Evolutionary conservation across 2,113 vertebrate genomes (phyloP), one percentile per base, ranked within the genome.

Genomic region (Octodon degus): DNA sequence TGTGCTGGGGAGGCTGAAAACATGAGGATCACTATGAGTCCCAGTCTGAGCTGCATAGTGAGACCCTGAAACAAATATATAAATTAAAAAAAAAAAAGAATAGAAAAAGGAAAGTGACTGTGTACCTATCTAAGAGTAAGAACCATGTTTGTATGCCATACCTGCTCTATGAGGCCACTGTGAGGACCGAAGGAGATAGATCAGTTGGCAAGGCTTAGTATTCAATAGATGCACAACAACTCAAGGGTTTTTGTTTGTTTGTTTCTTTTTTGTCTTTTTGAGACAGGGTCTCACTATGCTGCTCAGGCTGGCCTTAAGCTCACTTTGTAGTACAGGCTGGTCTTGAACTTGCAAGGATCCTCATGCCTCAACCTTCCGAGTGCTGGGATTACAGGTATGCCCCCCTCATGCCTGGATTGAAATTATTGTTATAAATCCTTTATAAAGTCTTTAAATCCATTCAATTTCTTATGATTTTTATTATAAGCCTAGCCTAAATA

Each of bases 381-480:
- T 1, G 8, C 62, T 63, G 62, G 7, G 62, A 63, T 63, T 63
- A 25, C 62, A 63, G 62, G 62, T 63, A 24, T 63, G 62, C 0
- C 5, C 22, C 62, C 62, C 60, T 62, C 62, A 63, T 63, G 24
- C 24, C 62, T 63, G 62, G 24, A 8, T 27, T 67, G 53, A 94
- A 90, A 90, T 55, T 83, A 70, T 83, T 67, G n/a, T 58, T 87
- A 43, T 77, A 74, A 70, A 19, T 22, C 55, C 58, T 82, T 86
- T 86, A 67, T 53, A 62, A 80, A 27, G 3, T 62, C 87, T 62
- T 84, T 85, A 92, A 93, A 89, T 76, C 65, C 89, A 83, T 14
- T 34, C 76, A 83, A 20, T 92, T 12, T 87, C 19, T 70, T 24
- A 53, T 2, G 7, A 86, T 91, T 63, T 89, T 87, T 85, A 67